Evolutionary conservation across 2,888 invertebrate genomes (phyloP), one percentile per base, ranked within the genome.

Genomic region (Dynastes tityus): DNA sequence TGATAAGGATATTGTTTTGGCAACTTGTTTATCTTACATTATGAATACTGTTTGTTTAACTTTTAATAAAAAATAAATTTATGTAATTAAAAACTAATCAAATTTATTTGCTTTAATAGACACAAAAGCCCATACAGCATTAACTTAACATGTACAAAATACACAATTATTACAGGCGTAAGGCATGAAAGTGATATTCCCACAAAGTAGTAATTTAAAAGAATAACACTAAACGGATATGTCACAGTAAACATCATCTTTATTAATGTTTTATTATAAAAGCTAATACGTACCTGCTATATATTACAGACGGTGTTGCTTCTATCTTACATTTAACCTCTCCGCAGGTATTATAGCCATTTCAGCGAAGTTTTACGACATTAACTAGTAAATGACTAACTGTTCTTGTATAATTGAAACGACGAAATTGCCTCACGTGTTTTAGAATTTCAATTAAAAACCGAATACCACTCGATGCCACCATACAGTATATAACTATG

Each of bases 391-490:
- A 74, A 61, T 74, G 61, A 45, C 45, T 74, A 74, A 74, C 73
- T 74, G 73, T 74, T 71, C 37, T 32, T 45, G 40, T 74, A 45
- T 74, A 74, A 74, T 74, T 74, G 73, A 58, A 74, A 61, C 45
- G 45, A 61, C 73, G 45, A 74, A 74, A 74, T 74, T 74, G 63
- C 73, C 45, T 74, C 61, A 61, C 58, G 73, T 49, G 49, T 22
- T 61, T 74, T 61, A 74, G 61, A 45, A 74, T 74, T 74, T 63
- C 73, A 74, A 74, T 74, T 74, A 74, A 74, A 74, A 74, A 61
- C 73, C 73, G 45, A 74, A 74, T 74, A 74, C 73, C 61, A 45
- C 45, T 61, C 61, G 58, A 61, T 74, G 45, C 32, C 58, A 27
- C 27, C 5, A 74, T n/a, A 61, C 45, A 58, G 27, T 22, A 73